phyloP scores from a whole-genome alignment of 2,888 invertebrate species.

The Microchrysa polita region DNA sequence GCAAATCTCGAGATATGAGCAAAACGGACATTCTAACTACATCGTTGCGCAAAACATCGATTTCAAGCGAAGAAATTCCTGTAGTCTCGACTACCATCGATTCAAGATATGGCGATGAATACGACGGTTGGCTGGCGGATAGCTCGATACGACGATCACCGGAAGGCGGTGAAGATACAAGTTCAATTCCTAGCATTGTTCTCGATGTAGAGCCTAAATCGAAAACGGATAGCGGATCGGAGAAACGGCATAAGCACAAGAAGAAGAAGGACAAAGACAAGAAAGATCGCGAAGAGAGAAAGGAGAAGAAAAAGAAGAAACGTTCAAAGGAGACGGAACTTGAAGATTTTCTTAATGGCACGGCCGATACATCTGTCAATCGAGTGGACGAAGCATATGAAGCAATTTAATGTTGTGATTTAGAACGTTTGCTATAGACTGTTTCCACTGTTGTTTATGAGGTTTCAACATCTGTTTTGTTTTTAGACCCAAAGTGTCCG shows the following conservation, averaged over 20 bases:
- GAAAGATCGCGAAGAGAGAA: constrained; percentile 53
- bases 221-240: constrained; percentile 46
- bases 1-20: constrained; percentile 31
- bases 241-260: constrained; percentile 63
- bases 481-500: no score
- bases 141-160: constrained; percentile 78
- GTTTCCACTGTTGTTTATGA: no score
- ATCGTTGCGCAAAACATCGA: constrained; percentile 46
- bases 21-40: background rate
- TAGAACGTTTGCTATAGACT: no score
- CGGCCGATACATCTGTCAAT: constrained; percentile 64
- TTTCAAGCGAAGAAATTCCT: constrained; percentile 55
- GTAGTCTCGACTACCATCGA: constrained; percentile 58
- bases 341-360: constrained; percentile 71
- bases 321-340: constrained; percentile 67
- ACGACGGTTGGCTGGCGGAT: constrained; percentile 74
- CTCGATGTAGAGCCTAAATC: constrained; percentile 44
- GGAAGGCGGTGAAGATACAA: constrained; percentile 72
- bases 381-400: constrained; percentile 69
- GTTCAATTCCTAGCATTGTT: constrained; percentile 54
- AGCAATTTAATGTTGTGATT: constrained; percentile 65
- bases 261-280: constrained; percentile 65
- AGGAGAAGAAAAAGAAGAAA: constrained; percentile 63
- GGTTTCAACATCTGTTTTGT: no score
- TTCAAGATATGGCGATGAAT: constrained; percentile 61